Evolutionary conservation across 1,140 invertebrate species (phyloP).

Genomic region (Argopecten irradians): DNA sequence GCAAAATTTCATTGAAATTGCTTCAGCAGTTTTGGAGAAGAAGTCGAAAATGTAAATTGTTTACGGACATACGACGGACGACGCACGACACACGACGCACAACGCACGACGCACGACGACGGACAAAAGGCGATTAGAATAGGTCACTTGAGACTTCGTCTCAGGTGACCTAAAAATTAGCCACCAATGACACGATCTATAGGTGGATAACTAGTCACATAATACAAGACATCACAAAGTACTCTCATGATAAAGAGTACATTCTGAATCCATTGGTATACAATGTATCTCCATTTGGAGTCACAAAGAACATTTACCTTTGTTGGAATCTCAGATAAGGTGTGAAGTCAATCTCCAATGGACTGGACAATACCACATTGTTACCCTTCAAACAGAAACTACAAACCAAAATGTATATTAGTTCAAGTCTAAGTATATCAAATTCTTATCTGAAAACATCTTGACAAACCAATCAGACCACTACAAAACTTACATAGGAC

Average conservation of each 20-base stretch:
- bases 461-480: not conserved
- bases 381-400: slow-evolving; percentile 67
- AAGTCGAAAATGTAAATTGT: no score
- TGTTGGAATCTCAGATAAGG: slow-evolving; percentile 64
- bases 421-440: not conserved
- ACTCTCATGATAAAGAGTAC: not conserved
- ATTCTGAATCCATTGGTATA: not conserved
- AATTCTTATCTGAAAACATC: not conserved
- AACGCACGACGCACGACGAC: no score
- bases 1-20: no score
- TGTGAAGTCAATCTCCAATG: slow-evolving; percentile 58
- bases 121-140: no score
- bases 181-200: not conserved
- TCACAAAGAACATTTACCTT: slow-evolving; percentile 50
- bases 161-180: not conserved
- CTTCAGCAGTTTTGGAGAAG: no score
- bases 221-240: not conserved
- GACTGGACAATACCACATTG: slow-evolving; percentile 54
- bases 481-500: not conserved
- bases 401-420: slow-evolving; percentile 35
- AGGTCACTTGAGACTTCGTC: no score
- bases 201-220: not conserved
- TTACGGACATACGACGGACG: no score
- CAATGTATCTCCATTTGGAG: not conserved
- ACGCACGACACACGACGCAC: no score